Conservation (phyloP, 2,113 vertebrate genomes). For the Arvicanthis niloticus region DNA sequence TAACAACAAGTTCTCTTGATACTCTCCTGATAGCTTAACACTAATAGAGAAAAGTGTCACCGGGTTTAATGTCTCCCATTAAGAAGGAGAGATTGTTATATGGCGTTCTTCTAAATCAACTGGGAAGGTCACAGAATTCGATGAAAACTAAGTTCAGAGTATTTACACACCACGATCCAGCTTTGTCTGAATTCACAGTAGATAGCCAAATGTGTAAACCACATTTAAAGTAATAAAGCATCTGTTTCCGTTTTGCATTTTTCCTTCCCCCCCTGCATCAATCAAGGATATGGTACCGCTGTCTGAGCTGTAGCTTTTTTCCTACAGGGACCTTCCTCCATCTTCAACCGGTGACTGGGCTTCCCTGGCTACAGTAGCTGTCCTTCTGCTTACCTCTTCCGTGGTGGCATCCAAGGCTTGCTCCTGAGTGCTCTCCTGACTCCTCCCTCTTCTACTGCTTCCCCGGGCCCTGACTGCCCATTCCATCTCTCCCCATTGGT, state of each 20-base stretch:
- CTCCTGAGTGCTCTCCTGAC: background rate
- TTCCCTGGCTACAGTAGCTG: background rate
- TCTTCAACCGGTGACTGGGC: background rate
- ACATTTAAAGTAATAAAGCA: background rate
- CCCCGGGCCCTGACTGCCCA: background rate
- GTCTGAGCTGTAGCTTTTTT: background rate
- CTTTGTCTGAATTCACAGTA: background rate
- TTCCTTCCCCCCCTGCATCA: background rate
- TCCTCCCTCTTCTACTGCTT: background rate
- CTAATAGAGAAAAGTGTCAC: slow-evolving; percentile 30
- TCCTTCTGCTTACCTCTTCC: background rate
- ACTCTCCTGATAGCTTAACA: background rate
- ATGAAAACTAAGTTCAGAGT: background rate
- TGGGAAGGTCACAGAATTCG: background rate
- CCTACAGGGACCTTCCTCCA: fast-evolving
- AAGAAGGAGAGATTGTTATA: slow-evolving; percentile 65
- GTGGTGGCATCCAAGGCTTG: background rate
- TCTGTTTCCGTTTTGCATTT: background rate
- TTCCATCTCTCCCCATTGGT: background rate
- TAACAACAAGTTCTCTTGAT: background rate
- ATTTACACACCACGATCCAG: background rate
- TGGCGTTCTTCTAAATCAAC: slow-evolving; percentile 53
- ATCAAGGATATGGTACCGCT: background rate
- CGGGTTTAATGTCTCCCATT: slow-evolving; percentile 67
- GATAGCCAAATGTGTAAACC: background rate